Base-by-base conservation (phyloP, 1,140 invertebrate genomes). In the Panonychus citri region DNA sequence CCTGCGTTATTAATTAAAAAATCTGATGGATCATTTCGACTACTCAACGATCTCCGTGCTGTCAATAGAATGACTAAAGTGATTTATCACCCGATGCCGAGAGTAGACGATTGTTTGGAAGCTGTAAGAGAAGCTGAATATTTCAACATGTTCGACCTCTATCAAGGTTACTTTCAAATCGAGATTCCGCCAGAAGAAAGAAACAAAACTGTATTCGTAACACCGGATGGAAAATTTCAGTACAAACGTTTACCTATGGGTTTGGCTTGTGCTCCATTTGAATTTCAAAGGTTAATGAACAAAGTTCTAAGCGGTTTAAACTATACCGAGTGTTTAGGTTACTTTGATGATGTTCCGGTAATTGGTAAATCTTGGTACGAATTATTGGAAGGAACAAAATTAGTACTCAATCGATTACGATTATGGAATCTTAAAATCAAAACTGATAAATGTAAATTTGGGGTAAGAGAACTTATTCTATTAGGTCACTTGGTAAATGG, bases 101-200 rank as follows among this genome's bases (percentile, higher is more conserved):
- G 30, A 34, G 12, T 34, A 4, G 30, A 34, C 30, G 30, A 34
- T 34, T 34, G 30, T 34, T 12, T 34, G 30, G 30, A 34, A 12
- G 30, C 30, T 5, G 12, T 34, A 4, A 4, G 30, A 12, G 30
- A 12, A 34, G 30, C 30, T 34, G 30, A 4, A 34, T 34, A 34
- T 34, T 34, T 34, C 12, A 34, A 34, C 12, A 34, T 34, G 30
- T 34, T 34, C 12, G 30, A 34, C 12, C 12, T 34, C 4, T 34
- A 34, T 12, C 30, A 34, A 12, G 75, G 74, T 0, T 77, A 72
- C 59, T 67, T 69, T 60, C 74, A 74, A 62, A 30, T 74, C 59
- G 26, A 66, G 1, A 55, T 70, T 2, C 60, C 64, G 50, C 60
- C 63, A 43, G 60, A 66, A 3, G 65, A 66, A 53, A 66, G 63